Percentiles rank a stretch among this genome's conserved stretches.
phyloP scores from a whole-genome alignment of 2,113 vertebrate genomes.

The Sapayoa aenigma region DNA sequence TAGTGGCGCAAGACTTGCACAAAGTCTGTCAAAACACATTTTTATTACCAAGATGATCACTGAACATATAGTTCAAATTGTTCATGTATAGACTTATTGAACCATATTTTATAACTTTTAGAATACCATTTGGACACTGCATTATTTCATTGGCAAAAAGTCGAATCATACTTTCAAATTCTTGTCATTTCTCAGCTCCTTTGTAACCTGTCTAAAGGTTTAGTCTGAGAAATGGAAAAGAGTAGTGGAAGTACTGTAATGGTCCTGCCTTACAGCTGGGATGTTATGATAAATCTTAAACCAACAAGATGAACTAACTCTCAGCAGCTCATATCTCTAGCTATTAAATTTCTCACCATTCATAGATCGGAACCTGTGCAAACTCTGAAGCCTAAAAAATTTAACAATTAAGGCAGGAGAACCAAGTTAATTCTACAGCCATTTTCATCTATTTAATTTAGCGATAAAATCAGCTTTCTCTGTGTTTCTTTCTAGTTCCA shows the following conservation, averaged over 20 bases:
- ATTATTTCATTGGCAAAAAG: neutral
- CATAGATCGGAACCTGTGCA: neutral
- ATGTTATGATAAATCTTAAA: neutral
- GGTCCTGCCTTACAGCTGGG: neutral
- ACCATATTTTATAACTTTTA: neutral
- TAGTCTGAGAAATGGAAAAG: neutral
- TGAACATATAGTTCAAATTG: neutral
- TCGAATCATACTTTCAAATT: neutral
- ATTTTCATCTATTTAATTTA: neutral
- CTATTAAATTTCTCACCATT: neutral
- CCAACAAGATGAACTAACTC: neutral
- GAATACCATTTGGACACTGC: neutral
- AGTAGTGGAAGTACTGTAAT: neutral
- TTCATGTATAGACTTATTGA: neutral
- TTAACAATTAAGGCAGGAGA: neutral
- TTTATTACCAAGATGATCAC: neutral
- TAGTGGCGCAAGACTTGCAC: neutral
- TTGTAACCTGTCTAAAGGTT: neutral
- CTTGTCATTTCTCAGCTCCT: neutral
- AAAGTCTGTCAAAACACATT: neutral
- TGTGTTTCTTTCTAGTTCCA: neutral
- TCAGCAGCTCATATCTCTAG: neutral
- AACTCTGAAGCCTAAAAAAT: neutral
- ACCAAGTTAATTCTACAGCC: neutral
- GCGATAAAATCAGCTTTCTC: neutral